phyloP scores from a whole-genome alignment of 2,797 vertebrate genomes.

The Gorsachius magnificus region DNA sequence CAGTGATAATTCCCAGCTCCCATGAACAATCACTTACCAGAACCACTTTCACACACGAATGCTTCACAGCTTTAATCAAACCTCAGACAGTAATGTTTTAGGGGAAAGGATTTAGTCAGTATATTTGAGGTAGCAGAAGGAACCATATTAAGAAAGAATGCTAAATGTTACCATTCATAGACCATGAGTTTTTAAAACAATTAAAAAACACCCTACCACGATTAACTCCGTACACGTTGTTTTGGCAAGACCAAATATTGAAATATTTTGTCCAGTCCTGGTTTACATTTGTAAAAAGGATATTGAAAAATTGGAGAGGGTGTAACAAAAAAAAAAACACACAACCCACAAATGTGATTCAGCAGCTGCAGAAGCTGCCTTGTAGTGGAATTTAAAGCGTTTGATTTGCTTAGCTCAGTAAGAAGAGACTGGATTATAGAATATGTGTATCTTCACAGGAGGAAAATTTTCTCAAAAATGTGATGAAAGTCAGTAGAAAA shows the following conservation, averaged over 20 bases:
- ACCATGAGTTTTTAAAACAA: background rate
- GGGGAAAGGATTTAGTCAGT: conserved; percentile 15
- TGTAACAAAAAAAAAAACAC: background rate
- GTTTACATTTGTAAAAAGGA: background rate
- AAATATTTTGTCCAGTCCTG: background rate
- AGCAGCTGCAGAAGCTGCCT: background rate
- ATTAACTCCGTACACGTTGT: background rate
- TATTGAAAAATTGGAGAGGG: background rate
- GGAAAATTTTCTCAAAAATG: background rate
- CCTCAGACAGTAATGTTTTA: conserved; percentile 1
- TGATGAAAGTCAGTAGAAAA: background rate
- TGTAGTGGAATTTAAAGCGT: background rate
- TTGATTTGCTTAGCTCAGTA: background rate
- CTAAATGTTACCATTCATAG: background rate
- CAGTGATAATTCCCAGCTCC: conserved; percentile 33
- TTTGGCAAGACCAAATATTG: background rate
- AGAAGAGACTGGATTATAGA: background rate
- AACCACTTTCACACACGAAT: conserved; percentile 39
- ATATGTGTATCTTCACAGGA: background rate
- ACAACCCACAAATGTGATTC: background rate
- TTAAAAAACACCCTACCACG: background rate
- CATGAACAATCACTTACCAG: conserved; percentile 47
- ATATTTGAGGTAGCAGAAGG: background rate
- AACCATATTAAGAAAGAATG: background rate
- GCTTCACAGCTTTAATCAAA: conserved; percentile 44